phyloP scores from a whole-genome alignment of 2,113 vertebrate genomes.

The Zosterops pallidus region DNA sequence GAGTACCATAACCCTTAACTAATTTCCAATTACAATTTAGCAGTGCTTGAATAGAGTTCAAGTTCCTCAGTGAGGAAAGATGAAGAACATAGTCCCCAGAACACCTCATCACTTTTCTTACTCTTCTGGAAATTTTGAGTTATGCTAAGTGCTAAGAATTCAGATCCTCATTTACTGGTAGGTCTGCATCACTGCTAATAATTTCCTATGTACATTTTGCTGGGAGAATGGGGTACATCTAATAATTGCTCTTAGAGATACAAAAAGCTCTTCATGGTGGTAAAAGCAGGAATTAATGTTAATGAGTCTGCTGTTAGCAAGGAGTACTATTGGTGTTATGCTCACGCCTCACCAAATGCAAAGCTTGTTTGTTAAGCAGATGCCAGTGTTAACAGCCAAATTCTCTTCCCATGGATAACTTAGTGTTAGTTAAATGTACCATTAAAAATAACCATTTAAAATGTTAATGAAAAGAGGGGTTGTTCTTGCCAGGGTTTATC shows the following conservation, averaged over 20 bases:
- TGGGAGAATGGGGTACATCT: neutral
- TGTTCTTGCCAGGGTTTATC: slow-evolving; percentile 12
- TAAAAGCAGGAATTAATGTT: slow-evolving; percentile 66
- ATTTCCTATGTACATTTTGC: slow-evolving; percentile 7
- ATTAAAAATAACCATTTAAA: slow-evolving; percentile 73
- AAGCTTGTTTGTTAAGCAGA: slow-evolving; percentile 71
- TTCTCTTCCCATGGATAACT: slow-evolving; percentile 66
- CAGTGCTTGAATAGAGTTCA: neutral
- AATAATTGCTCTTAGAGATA: slow-evolving; percentile 44
- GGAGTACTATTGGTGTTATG: slow-evolving; percentile 52
- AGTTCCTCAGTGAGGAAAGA: neutral
- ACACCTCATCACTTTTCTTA: neutral
- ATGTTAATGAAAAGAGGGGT: slow-evolving; percentile 63
- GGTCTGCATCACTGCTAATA: neutral
- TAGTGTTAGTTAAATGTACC: slow-evolving; percentile 76
- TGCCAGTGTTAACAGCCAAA: slow-evolving; percentile 64
- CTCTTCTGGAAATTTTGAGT: neutral
- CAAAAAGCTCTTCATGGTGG: slow-evolving; percentile 39
- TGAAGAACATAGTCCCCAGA: neutral
- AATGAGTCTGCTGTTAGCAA: slow-evolving; percentile 66
- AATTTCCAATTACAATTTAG: neutral
- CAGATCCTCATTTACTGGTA: neutral
- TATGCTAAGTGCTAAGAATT: neutral
- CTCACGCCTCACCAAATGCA: slow-evolving; percentile 42
- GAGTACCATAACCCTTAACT: neutral